Evolutionary conservation across 2,113 vertebrate species (phyloP).

Genomic region (Vicugna pacos): DNA sequence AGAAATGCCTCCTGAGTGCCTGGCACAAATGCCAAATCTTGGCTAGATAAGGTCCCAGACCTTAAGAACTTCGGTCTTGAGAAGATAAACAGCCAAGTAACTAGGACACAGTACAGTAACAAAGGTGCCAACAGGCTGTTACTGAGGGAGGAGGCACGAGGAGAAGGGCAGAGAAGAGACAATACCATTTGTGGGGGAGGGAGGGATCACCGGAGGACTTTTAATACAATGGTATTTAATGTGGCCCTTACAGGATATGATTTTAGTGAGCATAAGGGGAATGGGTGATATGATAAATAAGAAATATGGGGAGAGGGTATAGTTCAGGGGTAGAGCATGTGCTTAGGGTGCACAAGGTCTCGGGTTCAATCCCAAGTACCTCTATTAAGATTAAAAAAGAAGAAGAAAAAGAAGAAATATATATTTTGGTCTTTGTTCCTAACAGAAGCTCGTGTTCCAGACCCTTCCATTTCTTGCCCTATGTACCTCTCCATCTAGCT

Average conservation of each 20-base stretch:
- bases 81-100: neutral
- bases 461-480: neutral
- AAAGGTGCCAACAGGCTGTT: neutral
- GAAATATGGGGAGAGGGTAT: no score
- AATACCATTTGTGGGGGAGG: neutral
- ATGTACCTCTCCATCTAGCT: neutral
- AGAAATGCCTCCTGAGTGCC: neutral
- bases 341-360: no score
- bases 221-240: neutral
- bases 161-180: neutral
- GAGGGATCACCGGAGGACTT: neutral
- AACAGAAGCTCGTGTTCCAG: neutral
- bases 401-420: neutral
- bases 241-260: neutral
- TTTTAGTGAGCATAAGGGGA: neutral
- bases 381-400: no score
- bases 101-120: neutral
- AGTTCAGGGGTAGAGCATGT: no score
- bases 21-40: neutral
- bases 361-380: no score
- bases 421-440: neutral
- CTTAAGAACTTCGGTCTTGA: neutral
- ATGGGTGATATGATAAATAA: neutral
- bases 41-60: neutral
- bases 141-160: neutral